phyloP scores from a whole-genome alignment of 2,797 vertebrate species.

The Synaphobranchus kaupii region DNA sequence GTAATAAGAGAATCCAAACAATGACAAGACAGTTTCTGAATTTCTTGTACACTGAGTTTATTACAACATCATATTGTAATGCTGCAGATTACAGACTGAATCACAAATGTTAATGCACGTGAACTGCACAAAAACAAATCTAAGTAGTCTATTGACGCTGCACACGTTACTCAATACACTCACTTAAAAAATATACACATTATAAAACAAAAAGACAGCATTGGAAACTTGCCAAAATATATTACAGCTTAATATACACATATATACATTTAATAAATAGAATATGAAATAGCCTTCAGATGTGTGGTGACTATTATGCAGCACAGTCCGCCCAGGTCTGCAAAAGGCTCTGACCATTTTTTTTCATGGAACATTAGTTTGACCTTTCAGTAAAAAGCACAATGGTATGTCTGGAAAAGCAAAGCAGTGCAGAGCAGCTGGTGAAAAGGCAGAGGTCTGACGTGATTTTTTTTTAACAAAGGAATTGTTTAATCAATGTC shows the following conservation, averaged over 20 bases:
- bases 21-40: slow-evolving; percentile 14
- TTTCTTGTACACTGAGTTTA: slow-evolving; percentile 61
- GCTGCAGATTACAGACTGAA: slow-evolving; percentile 63
- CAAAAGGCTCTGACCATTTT: slow-evolving; percentile 43
- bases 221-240: slow-evolving; percentile 72
- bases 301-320: slow-evolving; percentile 57
- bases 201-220: slow-evolving; percentile 54
- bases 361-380: slow-evolving; percentile 29
- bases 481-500: not conserved
- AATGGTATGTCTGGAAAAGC: slow-evolving; percentile 28
- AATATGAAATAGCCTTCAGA: slow-evolving; percentile 65
- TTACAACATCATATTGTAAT: slow-evolving; percentile 57
- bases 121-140: slow-evolving; percentile 43
- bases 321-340: slow-evolving; percentile 48
- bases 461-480: slow-evolving; percentile 1
- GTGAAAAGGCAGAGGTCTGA: slow-evolving; percentile 38
- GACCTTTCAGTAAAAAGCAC: slow-evolving; percentile 33
- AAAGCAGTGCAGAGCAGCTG: slow-evolving; percentile 24
- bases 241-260: slow-evolving; percentile 86
- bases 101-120: slow-evolving; percentile 50
- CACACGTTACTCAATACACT: slow-evolving; percentile 52
- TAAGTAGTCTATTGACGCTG: slow-evolving; percentile 16
- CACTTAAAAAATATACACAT: slow-evolving; percentile 56
- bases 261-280: slow-evolving; percentile 93
- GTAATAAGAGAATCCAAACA: not conserved